phyloP scores from a whole-genome alignment of 2,113 vertebrate genomes.

The Ochotona curzoniae region DNA sequence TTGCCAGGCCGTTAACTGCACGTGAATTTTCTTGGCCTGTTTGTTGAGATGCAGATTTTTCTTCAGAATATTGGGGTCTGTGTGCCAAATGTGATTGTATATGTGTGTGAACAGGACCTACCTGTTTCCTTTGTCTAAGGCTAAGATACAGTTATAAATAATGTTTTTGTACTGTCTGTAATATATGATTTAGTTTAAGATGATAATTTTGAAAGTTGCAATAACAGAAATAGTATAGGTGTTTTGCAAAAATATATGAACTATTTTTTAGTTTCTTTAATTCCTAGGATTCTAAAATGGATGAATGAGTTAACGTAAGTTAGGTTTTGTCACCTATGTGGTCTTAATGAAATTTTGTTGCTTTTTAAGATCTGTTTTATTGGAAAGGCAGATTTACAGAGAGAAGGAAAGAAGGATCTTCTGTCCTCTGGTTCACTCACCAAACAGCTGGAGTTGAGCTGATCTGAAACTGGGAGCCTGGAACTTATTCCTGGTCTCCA shows the following conservation, averaged over 20 bases:
- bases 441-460: no score
- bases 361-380: not conserved
- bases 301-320: not conserved
- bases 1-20: not conserved
- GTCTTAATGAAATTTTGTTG: not conserved
- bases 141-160: not conserved
- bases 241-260: not conserved
- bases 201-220: not conserved
- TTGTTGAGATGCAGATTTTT: not conserved
- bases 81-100: not conserved
- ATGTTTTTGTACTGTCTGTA: not conserved
- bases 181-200: not conserved
- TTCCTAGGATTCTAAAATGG: not conserved
- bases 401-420: no score
- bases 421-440: no score
- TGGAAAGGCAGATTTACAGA: no score
- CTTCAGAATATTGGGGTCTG: not conserved
- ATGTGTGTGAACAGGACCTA: not conserved
- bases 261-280: slow-evolving; percentile 9
- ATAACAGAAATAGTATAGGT: not conserved
- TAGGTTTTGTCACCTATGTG: not conserved
- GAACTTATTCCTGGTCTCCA: no score
- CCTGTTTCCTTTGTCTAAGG: not conserved
- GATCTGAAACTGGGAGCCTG: no score
- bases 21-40: not conserved